Conservation (phyloP, 2,888 invertebrate species). For the Morinoia aosen region DNA sequence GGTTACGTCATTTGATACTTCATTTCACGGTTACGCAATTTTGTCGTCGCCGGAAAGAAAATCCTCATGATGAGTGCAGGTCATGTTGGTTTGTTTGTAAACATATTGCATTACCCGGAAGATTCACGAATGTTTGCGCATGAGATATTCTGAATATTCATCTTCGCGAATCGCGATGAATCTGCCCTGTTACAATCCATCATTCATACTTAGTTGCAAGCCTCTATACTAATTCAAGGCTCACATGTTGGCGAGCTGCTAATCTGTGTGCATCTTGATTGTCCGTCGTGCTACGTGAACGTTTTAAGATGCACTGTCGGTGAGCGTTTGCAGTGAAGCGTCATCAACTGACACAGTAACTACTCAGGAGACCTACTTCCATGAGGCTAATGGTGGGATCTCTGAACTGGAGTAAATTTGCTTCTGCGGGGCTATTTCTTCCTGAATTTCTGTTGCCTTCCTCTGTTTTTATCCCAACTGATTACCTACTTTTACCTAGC, state of each 20-base stretch:
- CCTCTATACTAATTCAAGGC: background rate
- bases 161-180: background rate
- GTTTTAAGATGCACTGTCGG: background rate
- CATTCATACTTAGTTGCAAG: background rate
- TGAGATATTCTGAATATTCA: background rate
- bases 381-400: slow-evolving; percentile 50
- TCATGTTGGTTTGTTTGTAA: background rate
- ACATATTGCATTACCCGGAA: background rate
- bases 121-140: background rate
- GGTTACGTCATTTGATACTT: background rate
- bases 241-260: background rate
- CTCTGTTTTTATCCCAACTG: background rate
- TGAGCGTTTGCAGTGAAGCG: slow-evolving; percentile 22
- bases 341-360: slow-evolving; percentile 4
- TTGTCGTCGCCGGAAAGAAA: background rate
- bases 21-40: background rate
- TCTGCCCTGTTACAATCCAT: background rate
- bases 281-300: background rate
- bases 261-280: background rate
- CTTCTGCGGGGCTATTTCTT: slow-evolving; percentile 30
- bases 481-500: background rate
- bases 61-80: background rate
- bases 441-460: background rate
- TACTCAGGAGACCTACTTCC: slow-evolving; percentile 13
- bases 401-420: slow-evolving; percentile 46